Evolutionary conservation across 2,797 vertebrate genomes (phyloP), one percentile per base, ranked within the genome.

Genomic region (Darevskia mixta): DNA sequence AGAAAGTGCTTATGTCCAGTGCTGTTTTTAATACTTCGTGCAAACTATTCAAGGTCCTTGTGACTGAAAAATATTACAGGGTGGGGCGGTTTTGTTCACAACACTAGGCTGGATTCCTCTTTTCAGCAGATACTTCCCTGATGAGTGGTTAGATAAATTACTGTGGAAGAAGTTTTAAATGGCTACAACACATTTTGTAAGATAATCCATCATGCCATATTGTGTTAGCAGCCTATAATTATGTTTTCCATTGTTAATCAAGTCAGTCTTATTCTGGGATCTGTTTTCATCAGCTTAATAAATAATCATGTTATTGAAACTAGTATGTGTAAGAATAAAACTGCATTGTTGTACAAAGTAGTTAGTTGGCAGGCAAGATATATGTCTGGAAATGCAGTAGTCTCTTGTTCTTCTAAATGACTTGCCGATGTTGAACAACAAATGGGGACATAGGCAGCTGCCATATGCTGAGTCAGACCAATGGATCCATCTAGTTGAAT

Each of bases 231-330:
- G 25, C 38, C 77, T 82, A 81, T 82, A 38, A 67, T 55, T 85
- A 67, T 80, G 61, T 85, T 82, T 78, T 32, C 61, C 29, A 77
- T 64, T 45, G 61, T 43, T 86, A 86, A 82, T 82, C n/a, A 38
- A 45, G 23, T 29, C 43, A 67, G n/a, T 43, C 13, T 77, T 86
- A 45, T 82, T 82, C 18, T 82, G 58, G 41, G 27, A 71, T 43
- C 25, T 41, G 9, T 82, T 89, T 89, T 82, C 35, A 71, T 55
- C 61, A 64, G 20, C 27, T 76, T 75, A 45, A n/a, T 85, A 76
- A 85, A 76, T 66, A 83, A 5, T 77, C 43, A 69, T 15, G 25
- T 72, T 79, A 79, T 29, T 84, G 38, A 88, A 32, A 84, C 35
- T 18, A 72, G 38, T 61, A 73, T 61, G 29, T 29, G 20, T 76